Evolutionary conservation across 2,888 invertebrate species (phyloP), one percentile per base, ranked within the genome.

Genomic region (Tridacna gigas): DNA sequence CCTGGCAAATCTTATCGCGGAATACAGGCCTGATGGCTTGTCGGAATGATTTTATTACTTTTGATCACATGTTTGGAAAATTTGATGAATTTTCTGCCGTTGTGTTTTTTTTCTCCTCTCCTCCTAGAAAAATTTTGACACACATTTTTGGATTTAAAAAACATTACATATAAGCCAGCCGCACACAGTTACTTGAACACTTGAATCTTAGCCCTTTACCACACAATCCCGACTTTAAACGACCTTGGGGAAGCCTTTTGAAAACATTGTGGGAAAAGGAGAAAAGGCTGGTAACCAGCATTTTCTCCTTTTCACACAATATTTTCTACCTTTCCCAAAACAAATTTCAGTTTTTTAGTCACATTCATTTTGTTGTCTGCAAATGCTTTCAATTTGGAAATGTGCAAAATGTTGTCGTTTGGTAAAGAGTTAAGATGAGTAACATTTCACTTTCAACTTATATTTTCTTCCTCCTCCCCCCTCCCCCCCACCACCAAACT

Each of bases 1-100:
- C 71, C 71, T 51, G 48, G 71, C 47, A 71, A 22, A 47, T 71
- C 71, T 71, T 71, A 71, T 71, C 71, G 45, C 45, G 2, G n/a
- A 71, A 22, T 25, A 25, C 71, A 20, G 13, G 11, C 51, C 71
- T 51, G 25, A 51, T 48, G 71, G 48, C 51, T n/a, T 71, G 71
- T 51, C 51, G 22, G 48, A 47, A 51, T 22, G 71, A 47, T 71
- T 71, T 71, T 71, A 71, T 71, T 71, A 51, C 71, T 22, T 25
- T 71, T 25, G n/a, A 71, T 71, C 51, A 48, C 28, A 67, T 45
- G 47, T 71, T 25, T 20, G 25, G 71, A 71, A 71, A 71, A 48
- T 47, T 37, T 51, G n/a, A 71, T 71, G 71, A 22, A 51, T 51
- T 48, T 37, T 37, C 37, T 37, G 37, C 7, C 7, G 37, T 37